Conservation (phyloP, 2,888 invertebrate genomes). For the Hoplodrina ambigua region DNA sequence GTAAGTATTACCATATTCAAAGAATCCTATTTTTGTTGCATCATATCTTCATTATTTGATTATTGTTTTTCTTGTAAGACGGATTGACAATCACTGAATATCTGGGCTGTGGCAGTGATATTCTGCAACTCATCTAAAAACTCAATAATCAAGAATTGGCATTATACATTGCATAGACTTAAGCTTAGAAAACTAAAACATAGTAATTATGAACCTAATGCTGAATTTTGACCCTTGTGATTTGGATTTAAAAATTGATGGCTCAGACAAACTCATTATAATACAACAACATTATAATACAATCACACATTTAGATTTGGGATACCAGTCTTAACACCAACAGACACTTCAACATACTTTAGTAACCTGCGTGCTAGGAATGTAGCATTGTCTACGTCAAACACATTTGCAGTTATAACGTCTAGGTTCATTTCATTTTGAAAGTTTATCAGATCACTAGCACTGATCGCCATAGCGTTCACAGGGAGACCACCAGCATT, state of each 20-base stretch:
- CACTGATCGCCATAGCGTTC: constrained; percentile 82
- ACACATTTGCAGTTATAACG: constrained; percentile 81
- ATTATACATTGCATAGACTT: too few species aligned
- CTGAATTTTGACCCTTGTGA: neutral
- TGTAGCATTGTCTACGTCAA: constrained; percentile 72
- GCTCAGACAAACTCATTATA: too few species aligned
- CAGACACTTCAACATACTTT: constrained; percentile 82
- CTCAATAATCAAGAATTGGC: too few species aligned
- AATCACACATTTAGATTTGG: constrained; percentile 83
- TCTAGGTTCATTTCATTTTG: constrained; percentile 80
- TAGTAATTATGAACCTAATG: too few species aligned
- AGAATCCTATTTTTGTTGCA: too few species aligned
- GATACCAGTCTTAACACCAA: constrained; percentile 84
- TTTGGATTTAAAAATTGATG: neutral
- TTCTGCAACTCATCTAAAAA: too few species aligned
- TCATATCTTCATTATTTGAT: too few species aligned
- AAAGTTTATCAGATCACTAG: constrained; percentile 79
- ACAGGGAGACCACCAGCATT: constrained; percentile 83
- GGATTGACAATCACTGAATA: too few species aligned
- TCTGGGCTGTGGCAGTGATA: too few species aligned
- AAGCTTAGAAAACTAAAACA: too few species aligned
- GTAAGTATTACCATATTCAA: too few species aligned
- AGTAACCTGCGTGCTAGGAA: constrained; percentile 80
- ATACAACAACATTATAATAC: neutral
- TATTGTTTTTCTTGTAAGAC: too few species aligned